Evolutionary conservation across 2,113 vertebrate genomes (phyloP).

Genomic region (Dasypus novemcinctus): DNA sequence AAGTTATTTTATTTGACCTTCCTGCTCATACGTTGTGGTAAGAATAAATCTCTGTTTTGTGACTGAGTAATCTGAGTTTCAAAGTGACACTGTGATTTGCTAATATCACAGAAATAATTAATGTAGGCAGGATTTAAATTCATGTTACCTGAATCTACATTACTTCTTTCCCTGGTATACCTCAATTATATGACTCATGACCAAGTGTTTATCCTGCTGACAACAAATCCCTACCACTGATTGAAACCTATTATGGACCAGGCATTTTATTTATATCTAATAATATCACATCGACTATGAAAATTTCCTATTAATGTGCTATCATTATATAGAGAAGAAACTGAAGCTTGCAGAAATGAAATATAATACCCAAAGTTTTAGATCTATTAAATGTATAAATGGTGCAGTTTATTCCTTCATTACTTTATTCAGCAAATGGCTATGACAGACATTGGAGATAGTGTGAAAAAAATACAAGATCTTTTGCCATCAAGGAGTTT

Average conservation of each 20-base stretch:
- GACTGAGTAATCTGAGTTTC: neutral
- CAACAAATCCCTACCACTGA: neutral
- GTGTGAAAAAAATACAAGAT: neutral
- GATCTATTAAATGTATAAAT: neutral
- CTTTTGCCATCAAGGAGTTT: neutral
- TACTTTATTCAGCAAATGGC: neutral
- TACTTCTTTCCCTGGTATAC: neutral
- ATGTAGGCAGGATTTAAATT: neutral
- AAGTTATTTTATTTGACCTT: neutral
- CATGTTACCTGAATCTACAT: neutral
- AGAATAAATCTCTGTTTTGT: neutral
- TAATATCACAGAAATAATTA: neutral
- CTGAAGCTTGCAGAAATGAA: neutral
- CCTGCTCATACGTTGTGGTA: neutral
- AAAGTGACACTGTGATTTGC: neutral
- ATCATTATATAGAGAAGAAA: neutral
- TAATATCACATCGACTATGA: neutral
- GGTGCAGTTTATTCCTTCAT: neutral
- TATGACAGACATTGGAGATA: neutral
- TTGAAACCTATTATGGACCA: neutral
- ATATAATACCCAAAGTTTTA: neutral
- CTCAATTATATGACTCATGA: neutral
- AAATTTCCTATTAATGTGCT: neutral
- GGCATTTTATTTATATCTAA: neutral
- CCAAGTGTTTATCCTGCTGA: neutral